These are phyloP conservation scores for Semicossyphus pulcher DNA, from an alignment of 2,113 vertebrate genomes.

Conservation along the genomic window DNA sequence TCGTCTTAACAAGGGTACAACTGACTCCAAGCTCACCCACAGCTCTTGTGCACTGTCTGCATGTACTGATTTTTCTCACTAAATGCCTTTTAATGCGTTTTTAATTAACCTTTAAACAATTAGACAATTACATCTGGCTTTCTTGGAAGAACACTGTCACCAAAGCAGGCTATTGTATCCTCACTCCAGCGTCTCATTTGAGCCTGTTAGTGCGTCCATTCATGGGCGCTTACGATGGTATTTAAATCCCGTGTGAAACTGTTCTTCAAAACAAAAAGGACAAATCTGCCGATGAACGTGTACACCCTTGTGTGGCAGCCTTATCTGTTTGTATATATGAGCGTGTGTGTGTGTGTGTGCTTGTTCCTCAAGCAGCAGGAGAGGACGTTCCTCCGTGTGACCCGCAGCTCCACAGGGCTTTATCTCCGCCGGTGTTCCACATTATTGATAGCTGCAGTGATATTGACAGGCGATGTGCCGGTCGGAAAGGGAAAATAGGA, in stretches of 20 bases:
- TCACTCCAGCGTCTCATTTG: not conserved
- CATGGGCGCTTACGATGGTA: not conserved
- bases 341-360: conserved; percentile 15
- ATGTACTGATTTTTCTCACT: no score
- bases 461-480: conserved; percentile 98
- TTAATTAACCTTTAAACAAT: no score
- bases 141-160: no score
- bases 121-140: not conserved
- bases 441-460: conserved; percentile 98
- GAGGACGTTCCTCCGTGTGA: conserved; percentile 85
- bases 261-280: not conserved
- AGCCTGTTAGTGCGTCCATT: not conserved
- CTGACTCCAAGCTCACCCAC: no score
- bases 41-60: no score
- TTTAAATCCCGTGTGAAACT: not conserved
- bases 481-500: conserved; percentile 93
- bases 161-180: not conserved
- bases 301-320: conserved; percentile 13
- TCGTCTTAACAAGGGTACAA: no score
- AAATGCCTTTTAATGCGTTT: no score
- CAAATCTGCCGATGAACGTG: conserved; percentile 11
- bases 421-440: conserved; percentile 90
- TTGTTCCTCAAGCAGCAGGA: conserved; percentile 74
- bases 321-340: conserved; percentile 17
- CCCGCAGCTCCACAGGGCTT: conserved; percentile 89